Evolutionary conservation across 2,113 vertebrate genomes (phyloP).

Genomic region (Carettochelys insculpta): DNA sequence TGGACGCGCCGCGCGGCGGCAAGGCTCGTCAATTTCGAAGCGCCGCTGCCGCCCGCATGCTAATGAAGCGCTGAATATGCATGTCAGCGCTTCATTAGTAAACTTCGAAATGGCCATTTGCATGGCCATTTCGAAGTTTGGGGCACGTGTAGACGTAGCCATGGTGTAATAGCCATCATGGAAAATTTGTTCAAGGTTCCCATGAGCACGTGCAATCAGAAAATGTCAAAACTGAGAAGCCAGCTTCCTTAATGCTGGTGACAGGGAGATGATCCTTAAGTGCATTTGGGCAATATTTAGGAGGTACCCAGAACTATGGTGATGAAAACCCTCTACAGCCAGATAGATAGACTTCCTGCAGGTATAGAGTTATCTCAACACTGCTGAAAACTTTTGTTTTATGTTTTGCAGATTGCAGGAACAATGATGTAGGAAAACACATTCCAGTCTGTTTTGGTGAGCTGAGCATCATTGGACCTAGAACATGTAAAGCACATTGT

Average conservation of each 20-base stretch:
- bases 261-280: neutral
- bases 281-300: too few relatives aligned
- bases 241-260: neutral
- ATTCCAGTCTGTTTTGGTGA: constrained; percentile 87
- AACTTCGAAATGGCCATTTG: too few relatives aligned
- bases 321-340: neutral
- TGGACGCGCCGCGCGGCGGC: too few relatives aligned
- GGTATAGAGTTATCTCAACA: neutral
- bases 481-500: neutral
- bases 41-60: too few relatives aligned
- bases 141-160: too few relatives aligned
- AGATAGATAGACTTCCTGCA: neutral
- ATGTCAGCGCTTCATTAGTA: too few relatives aligned
- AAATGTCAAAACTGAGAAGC: neutral
- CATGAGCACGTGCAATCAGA: neutral
- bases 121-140: too few relatives aligned
- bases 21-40: too few relatives aligned
- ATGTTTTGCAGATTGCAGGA: constrained; percentile 81
- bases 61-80: too few relatives aligned
- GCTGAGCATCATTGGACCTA: constrained; percentile 24
- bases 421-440: constrained; percentile 78
- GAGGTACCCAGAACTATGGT: neutral
- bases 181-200: neutral
- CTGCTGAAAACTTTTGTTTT: constrained; percentile 18
- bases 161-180: neutral